Conservation (phyloP, 2,888 invertebrate species). For the Nasonia oneida region DNA sequence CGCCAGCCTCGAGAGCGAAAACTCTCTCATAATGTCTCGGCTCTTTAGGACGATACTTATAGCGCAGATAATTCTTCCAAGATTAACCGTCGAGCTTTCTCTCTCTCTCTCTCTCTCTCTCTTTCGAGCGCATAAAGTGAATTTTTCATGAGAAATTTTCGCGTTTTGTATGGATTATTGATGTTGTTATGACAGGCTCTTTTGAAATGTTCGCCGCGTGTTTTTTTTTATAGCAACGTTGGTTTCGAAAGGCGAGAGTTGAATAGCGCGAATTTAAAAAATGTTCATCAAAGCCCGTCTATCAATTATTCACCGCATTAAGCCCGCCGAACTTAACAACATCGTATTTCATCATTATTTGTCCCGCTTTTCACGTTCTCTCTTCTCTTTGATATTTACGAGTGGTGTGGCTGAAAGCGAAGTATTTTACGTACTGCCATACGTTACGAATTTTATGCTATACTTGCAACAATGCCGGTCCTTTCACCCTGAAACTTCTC, state of each 20-base stretch:
- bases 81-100: slow-evolving; percentile 5
- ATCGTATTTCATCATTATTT: slow-evolving; percentile 56
- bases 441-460: slow-evolving; percentile 55
- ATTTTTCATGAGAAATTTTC: background rate
- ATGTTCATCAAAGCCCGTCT: background rate
- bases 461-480: slow-evolving; percentile 48
- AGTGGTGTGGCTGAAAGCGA: slow-evolving; percentile 30
- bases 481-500: slow-evolving; percentile 37
- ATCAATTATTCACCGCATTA: slow-evolving; percentile 50
- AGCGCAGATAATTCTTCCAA: slow-evolving; percentile 18
- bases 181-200: too few species aligned
- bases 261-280: background rate
- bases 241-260: too few species aligned
- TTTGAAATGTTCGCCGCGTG: too few species aligned
- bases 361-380: slow-evolving; percentile 48
- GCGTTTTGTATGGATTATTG: background rate
- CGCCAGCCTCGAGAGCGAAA: background rate
- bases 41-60: slow-evolving; percentile 42
- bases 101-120: background rate
- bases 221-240: too few species aligned
- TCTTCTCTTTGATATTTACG: slow-evolving; percentile 58
- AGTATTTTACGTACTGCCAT: slow-evolving; percentile 51
- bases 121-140: background rate
- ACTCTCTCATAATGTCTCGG: slow-evolving; percentile 37
- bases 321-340: slow-evolving; percentile 39